phyloP scores from a whole-genome alignment of 2,888 invertebrate species.

The Chymomyza procnemis region DNA sequence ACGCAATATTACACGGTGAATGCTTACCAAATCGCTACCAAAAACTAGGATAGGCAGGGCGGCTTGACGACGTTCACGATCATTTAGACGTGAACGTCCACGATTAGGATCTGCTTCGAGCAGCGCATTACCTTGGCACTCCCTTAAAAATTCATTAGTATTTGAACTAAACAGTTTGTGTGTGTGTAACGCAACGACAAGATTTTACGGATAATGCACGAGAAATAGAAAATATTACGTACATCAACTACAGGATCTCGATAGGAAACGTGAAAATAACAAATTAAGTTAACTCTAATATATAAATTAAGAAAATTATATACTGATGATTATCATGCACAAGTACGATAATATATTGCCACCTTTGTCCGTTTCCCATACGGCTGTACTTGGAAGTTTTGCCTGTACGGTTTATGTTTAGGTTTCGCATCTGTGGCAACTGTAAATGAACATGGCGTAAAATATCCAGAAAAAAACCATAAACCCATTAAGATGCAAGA shows the following conservation, averaged over 20 bases:
- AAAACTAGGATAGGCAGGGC: conserved; percentile 94
- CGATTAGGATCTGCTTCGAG: conserved; percentile 79
- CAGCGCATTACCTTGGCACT: conserved; percentile 81
- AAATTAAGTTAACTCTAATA: not conserved
- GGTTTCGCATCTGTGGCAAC: too few relatives aligned
- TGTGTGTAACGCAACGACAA: conserved; percentile 57
- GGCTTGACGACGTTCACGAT: conserved; percentile 90
- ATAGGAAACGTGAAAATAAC: not conserved
- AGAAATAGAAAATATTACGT: conserved; percentile 43
- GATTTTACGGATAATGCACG: conserved; percentile 37
- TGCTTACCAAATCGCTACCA: conserved; percentile 88
- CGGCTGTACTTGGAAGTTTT: not conserved
- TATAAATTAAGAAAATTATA: not conserved
- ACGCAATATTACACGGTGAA: not conserved
- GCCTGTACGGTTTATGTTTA: too few relatives aligned
- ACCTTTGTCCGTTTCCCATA: not conserved
- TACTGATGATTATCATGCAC: not conserved
- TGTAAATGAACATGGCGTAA: too few relatives aligned
- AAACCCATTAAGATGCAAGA: not conserved
- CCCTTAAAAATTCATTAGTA: conserved; percentile 89
- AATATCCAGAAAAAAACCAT: too few relatives aligned
- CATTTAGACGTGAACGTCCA: conserved; percentile 82
- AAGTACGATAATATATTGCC: not conserved
- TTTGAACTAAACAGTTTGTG: conserved; percentile 82
- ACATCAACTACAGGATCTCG: conserved; percentile 34